phyloP scores from a whole-genome alignment of 2,888 invertebrate genomes.

The Amphipyra tragopoginis region DNA sequence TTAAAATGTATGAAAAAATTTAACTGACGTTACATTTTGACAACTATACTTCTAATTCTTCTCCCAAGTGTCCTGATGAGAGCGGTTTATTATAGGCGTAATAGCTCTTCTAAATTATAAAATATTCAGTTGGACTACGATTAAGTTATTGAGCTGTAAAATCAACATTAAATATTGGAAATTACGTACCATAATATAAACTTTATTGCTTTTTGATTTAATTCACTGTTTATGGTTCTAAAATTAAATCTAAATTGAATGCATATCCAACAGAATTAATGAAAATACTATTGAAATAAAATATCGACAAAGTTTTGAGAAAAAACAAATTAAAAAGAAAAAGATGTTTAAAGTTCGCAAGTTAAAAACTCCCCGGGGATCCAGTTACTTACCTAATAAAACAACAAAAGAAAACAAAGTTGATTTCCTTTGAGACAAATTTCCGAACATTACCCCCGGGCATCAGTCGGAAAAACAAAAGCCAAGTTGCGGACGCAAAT shows the following conservation, averaged over 20 bases:
- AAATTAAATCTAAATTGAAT: too few species aligned
- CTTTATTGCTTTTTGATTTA: constrained; percentile 3
- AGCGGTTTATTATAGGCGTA: background rate
- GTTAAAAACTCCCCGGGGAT: constrained; percentile 15
- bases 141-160: too few species aligned
- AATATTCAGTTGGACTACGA: constrained; percentile 8
- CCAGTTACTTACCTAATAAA: constrained; percentile 26
- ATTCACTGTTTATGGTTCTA: too few species aligned
- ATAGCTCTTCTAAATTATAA: background rate
- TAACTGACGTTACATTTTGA: too few species aligned
- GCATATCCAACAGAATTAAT: too few species aligned
- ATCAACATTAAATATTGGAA: background rate
- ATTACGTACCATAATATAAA: background rate
- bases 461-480: constrained; percentile 28
- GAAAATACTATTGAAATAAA: too few species aligned
- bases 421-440: constrained; percentile 36
- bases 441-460: constrained; percentile 21
- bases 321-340: too few species aligned
- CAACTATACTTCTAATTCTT: too few species aligned
- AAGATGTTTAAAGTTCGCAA: background rate
- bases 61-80: too few species aligned
- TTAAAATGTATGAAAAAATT: too few species aligned
- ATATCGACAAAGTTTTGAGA: too few species aligned
- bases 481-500: constrained; percentile 46
- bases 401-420: constrained; percentile 36